A percentile compares a stretch with the other conserved stretches of the same genome.
Evolutionary conservation across 2,888 invertebrate species (phyloP).

Genomic region (Halocaridina rubra): DNA sequence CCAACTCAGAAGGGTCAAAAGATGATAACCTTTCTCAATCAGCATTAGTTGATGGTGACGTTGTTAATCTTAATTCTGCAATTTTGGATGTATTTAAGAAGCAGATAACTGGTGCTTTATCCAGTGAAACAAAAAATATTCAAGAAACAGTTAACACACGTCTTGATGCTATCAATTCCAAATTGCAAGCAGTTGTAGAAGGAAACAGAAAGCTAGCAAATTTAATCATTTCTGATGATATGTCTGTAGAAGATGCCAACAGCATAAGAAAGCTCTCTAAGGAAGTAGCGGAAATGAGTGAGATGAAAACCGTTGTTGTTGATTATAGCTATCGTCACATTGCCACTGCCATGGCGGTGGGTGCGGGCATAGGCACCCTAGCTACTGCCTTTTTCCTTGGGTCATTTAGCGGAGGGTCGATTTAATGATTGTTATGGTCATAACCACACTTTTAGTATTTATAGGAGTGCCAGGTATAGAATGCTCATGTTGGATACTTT

Average conservation of each 20-base stretch:
- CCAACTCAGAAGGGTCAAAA: background rate
- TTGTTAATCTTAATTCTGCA: background rate
- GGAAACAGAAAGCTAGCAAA: background rate
- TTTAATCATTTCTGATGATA: background rate
- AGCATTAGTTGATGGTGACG: background rate
- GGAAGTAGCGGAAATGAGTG: background rate
- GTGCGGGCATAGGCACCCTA: slow-evolving; percentile 32
- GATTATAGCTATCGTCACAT: slow-evolving; percentile 21
- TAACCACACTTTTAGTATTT: too few species aligned
- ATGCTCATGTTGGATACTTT: background rate
- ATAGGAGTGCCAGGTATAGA: background rate
- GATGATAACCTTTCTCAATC: background rate
- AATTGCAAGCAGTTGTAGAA: background rate
- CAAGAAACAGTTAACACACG: background rate
- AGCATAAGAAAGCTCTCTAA: background rate
- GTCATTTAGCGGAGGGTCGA: slow-evolving; percentile 1
- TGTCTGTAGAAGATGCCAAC: background rate
- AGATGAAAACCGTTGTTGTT: background rate
- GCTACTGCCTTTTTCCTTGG: slow-evolving; percentile 17
- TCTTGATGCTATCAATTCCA: background rate
- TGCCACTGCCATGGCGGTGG: slow-evolving; percentile 31
- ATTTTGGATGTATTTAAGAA: background rate
- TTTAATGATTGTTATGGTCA: background rate
- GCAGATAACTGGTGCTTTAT: background rate
- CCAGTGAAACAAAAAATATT: background rate